Conservation (phyloP, 35 echinoderm and acorn worm genomes). For the Acanthaster planci region DNA sequence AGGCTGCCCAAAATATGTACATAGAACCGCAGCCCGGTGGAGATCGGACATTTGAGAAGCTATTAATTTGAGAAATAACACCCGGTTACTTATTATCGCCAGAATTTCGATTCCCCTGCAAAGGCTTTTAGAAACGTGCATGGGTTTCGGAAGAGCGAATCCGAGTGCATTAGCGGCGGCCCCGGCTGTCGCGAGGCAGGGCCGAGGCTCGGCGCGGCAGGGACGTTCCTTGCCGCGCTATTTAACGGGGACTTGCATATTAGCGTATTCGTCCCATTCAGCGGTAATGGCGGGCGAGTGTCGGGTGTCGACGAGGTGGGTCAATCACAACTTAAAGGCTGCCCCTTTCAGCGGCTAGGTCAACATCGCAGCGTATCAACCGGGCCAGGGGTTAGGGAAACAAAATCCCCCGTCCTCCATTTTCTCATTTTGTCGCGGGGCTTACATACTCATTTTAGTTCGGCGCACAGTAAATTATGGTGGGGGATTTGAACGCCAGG, state of each 20-base stretch:
- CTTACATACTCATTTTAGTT: no score
- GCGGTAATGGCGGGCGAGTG: slow-evolving; percentile 11
- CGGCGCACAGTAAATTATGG: no score
- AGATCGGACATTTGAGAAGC: slow-evolving; percentile 22
- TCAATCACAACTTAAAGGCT: slow-evolving; percentile 20
- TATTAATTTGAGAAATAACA: slow-evolving; percentile 35
- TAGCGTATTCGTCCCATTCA: slow-evolving; percentile 25
- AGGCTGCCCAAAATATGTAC: slow-evolving; percentile 2
- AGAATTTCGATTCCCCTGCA: slow-evolving; percentile 23
- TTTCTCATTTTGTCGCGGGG: neutral
- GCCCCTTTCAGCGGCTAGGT: slow-evolving; percentile 24
- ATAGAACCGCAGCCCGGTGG: neutral
- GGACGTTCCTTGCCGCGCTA: no score
- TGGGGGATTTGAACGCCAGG: no score
- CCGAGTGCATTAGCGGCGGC: slow-evolving; percentile 23
- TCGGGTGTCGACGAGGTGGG: slow-evolving; percentile 11
- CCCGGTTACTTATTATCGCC: slow-evolving; percentile 28
- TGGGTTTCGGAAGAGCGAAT: slow-evolving; percentile 28
- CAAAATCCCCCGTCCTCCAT: neutral
- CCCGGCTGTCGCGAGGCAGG: neutral
- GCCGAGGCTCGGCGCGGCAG: neutral
- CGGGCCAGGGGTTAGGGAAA: slow-evolving; percentile 21
- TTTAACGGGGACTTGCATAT: neutral
- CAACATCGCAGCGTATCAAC: slow-evolving; percentile 19
- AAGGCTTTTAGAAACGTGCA: slow-evolving; percentile 27